These are phyloP conservation scores for Rhinella marina DNA, from an alignment of 2,797 vertebrate species.

Conservation along the genomic window DNA sequence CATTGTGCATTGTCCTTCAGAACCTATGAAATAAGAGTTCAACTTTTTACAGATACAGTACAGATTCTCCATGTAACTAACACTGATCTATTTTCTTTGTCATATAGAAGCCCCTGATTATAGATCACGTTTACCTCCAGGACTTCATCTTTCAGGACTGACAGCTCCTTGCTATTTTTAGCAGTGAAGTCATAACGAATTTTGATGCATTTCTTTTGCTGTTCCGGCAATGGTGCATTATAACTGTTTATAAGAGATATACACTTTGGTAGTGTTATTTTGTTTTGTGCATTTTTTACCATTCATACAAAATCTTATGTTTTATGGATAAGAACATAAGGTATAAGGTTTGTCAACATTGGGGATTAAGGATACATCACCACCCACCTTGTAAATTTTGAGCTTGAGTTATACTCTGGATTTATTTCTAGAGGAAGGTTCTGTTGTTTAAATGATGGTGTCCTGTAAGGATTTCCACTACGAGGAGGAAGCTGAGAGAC, in stretches of 20 bases:
- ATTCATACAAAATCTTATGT: not conserved
- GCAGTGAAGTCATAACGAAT: constrained; percentile 93
- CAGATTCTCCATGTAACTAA: not conserved
- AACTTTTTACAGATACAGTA: not conserved
- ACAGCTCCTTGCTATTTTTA: constrained; percentile 90
- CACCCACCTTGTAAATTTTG: constrained; percentile 33
- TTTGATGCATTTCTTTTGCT: constrained; percentile 84
- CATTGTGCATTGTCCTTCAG: constrained; percentile 92
- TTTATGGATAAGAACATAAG: too few species aligned
- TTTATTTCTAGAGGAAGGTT: constrained; percentile 17
- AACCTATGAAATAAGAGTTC: constrained; percentile 76
- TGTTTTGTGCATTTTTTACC: not conserved
- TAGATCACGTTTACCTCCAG: constrained; percentile 81
- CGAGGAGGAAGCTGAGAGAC: constrained; percentile 34
- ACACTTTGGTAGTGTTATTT: not conserved
- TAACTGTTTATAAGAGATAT: constrained; percentile 75
- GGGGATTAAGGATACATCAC: not conserved
- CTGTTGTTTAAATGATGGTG: constrained; percentile 68
- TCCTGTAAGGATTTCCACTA: constrained; percentile 74
- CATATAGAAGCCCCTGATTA: not conserved
- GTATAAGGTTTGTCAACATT: too few species aligned
- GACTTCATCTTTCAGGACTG: constrained; percentile 92
- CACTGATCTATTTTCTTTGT: not conserved
- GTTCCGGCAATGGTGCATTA: constrained; percentile 69
- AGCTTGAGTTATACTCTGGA: constrained; percentile 45